Conservation (phyloP, 2,888 invertebrate genomes). For the Mythimna impura region DNA sequence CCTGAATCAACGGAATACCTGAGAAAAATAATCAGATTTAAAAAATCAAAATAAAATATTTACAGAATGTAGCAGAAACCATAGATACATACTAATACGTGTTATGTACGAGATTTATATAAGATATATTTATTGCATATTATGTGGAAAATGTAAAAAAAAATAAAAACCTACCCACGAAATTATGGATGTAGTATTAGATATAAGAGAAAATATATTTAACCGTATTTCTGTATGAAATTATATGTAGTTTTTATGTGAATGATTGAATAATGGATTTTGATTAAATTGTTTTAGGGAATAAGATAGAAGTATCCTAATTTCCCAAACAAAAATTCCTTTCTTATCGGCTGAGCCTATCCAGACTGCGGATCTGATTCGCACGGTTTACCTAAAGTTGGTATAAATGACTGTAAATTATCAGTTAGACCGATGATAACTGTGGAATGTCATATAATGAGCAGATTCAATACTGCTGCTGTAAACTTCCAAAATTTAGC, state of each 20-base stretch:
- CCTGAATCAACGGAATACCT: slow-evolving; percentile 87
- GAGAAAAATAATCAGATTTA: slow-evolving; percentile 79
- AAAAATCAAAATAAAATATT: slow-evolving; percentile 77
- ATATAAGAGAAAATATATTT: slow-evolving; percentile 88
- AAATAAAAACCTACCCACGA: slow-evolving; percentile 81
- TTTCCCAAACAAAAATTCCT: slow-evolving; percentile 63
- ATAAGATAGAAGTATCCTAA: slow-evolving; percentile 78
- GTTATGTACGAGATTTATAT: slow-evolving; percentile 83
- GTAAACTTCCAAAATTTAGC: too few species aligned
- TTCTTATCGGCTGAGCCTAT: not conserved
- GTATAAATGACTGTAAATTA: too few species aligned
- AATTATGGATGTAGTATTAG: slow-evolving; percentile 88
- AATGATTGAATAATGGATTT: slow-evolving; percentile 88
- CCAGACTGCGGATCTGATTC: not conserved
- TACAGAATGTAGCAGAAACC: slow-evolving; percentile 80
- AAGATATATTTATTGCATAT: slow-evolving; percentile 87
- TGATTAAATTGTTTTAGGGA: slow-evolving; percentile 89
- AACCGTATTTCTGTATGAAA: slow-evolving; percentile 91
- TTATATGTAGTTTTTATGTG: slow-evolving; percentile 91
- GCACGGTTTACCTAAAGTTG: too few species aligned
- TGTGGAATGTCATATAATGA: too few species aligned
- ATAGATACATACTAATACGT: slow-evolving; percentile 75
- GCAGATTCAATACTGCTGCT: too few species aligned
- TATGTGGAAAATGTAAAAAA: slow-evolving; percentile 87
- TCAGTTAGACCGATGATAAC: too few species aligned